Base-by-base conservation (phyloP, 2,113 vertebrate genomes). In the Xyrauchen texanus region DNA sequence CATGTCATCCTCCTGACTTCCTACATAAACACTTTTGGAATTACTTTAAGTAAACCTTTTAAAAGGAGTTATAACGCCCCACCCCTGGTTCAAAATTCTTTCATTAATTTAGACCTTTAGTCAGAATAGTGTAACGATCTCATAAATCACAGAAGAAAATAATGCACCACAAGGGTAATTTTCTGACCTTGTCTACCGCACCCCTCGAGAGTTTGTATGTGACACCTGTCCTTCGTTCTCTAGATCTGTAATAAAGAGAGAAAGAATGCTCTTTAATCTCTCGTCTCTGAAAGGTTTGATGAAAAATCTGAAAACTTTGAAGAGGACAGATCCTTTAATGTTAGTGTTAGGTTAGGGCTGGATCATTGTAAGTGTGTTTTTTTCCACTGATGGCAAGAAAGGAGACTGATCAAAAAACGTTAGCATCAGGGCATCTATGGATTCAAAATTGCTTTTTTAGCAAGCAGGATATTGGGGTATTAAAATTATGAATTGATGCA, bases 281-380 rank as follows among this genome's bases (percentile, higher is more conserved):
- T 76, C 47, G 8, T 65, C 73, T 53, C 21, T 76, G n/a, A 76
- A 65, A 76, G 45, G 57, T 62, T 74, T 74, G 7, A 74, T 62
- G 15, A 58, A 62, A 62, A 21, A 66, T 49, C 45, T 64, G 52
- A 61, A 76, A 53, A 34, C 21, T 21, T 9, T 42, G 60, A 65
- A 53, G 21, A 52, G 21, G 62, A 10, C 47, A 8, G 7, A 53
- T 76, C 16, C 73, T 76, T 76, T 76, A 65, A 76, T 76, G 61
- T 76, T 76, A 44, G 49, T 47, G 58, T 65, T 49, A 61, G 55
- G 70, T 46, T 45, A 61, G 57, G 44, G 57, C 12, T 52, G n/a
- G 47, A 64, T 62, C 58, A 16, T 75, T 13, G 45, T 52, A 13
- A 52, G 52, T 15, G 6, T 46, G 16, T 63, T 75, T 13, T 63